These are phyloP conservation scores for Branchellion lobata DNA, from an alignment of 2,888 invertebrate species.

Conservation along the genomic window DNA sequence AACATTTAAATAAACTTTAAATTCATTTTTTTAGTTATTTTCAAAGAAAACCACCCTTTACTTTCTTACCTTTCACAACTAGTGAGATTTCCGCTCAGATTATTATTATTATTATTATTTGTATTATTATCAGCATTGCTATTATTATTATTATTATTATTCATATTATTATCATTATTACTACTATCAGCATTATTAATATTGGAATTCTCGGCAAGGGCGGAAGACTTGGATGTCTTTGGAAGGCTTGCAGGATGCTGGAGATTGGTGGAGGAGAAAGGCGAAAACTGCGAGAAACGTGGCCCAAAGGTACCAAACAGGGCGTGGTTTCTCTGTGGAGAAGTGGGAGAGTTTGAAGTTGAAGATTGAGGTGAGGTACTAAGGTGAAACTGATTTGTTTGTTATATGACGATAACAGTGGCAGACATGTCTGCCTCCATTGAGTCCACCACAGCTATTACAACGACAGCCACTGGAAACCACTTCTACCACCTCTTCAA, in stretches of 20 bases:
- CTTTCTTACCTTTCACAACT: constrained; percentile 20
- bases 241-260: neutral
- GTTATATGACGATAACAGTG: too few relatives aligned
- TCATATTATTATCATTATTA: constrained; percentile 27
- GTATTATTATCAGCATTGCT: constrained; percentile 4
- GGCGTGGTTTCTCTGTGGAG: constrained; percentile 83
- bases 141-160: constrained; percentile 38
- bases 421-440: too few relatives aligned
- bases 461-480: neutral
- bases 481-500: neutral
- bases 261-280: constrained; percentile 47
- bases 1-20: too few relatives aligned
- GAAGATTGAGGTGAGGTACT: too few relatives aligned
- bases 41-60: too few relatives aligned
- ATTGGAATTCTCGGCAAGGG: too few relatives aligned
- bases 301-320: constrained; percentile 82
- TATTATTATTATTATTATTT: constrained; percentile 30
- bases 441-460: too few relatives aligned
- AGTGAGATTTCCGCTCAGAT: constrained; percentile 53
- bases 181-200: constrained; percentile 1
- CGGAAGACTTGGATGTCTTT: constrained; percentile 36
- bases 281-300: constrained; percentile 55
- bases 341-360: too few relatives aligned
- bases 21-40: too few relatives aligned
- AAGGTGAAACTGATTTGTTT: too few relatives aligned